phyloP scores from a whole-genome alignment of 2,888 invertebrate genomes.

The Caenorhabditis virilis region DNA sequence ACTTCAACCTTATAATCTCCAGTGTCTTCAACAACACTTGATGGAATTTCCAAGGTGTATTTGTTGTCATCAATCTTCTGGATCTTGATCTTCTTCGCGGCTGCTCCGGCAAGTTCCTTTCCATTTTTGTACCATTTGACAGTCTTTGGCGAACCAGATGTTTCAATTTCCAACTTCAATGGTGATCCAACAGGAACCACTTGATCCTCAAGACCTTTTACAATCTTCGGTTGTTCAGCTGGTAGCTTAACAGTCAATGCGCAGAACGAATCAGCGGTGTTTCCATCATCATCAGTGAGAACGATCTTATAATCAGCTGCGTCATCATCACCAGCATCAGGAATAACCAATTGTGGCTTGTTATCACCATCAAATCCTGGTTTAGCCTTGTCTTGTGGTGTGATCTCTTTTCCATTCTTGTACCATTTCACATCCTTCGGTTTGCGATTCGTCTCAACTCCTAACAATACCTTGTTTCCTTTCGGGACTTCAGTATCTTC shows the following conservation, averaged over 20 bases:
- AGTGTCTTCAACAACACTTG: slow-evolving; percentile 69
- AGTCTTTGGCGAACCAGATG: slow-evolving; percentile 59
- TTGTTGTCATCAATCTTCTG: slow-evolving; percentile 66
- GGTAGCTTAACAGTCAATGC: slow-evolving; percentile 63
- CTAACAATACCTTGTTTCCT: slow-evolving; percentile 80
- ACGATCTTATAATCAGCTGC: slow-evolving; percentile 56
- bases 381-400: slow-evolving; percentile 60
- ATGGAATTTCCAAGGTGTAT: slow-evolving; percentile 63
- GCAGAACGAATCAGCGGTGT: slow-evolving; percentile 60
- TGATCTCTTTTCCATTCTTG: slow-evolving; percentile 67
- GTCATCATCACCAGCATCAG: slow-evolving; percentile 53
- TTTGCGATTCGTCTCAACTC: slow-evolving; percentile 77
- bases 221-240: slow-evolving; percentile 49
- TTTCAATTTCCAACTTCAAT: slow-evolving; percentile 68
- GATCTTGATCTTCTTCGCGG: slow-evolving; percentile 54
- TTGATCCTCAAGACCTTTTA: slow-evolving; percentile 61
- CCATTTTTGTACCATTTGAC: slow-evolving; percentile 75
- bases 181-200: slow-evolving; percentile 73
- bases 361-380: slow-evolving; percentile 52
- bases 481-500: slow-evolving; percentile 77
- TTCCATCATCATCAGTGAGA: slow-evolving; percentile 55
- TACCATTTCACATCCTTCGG: slow-evolving; percentile 84
- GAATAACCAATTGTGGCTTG: slow-evolving; percentile 53
- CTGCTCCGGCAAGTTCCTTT: slow-evolving; percentile 48
- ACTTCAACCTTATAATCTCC: slow-evolving; percentile 77